Evolutionary conservation across 2,888 invertebrate species (phyloP).

Genomic region (Apamea crenata): DNA sequence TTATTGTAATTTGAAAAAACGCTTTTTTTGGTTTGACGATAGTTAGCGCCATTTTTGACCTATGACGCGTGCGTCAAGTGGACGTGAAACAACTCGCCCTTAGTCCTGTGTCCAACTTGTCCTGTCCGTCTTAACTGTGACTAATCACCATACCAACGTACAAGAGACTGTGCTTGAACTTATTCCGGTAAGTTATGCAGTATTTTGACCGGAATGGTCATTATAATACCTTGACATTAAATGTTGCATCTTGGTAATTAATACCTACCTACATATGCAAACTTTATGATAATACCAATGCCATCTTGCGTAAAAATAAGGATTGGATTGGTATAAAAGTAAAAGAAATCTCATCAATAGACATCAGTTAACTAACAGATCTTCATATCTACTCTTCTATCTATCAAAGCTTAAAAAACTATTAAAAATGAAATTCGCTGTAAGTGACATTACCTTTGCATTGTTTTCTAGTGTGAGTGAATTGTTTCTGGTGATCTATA

Average conservation of each 20-base stretch:
- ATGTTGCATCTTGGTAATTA: no score
- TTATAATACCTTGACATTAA: not conserved
- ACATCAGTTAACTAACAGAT: constrained; percentile 70
- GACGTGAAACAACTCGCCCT: no score
- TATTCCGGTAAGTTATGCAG: not conserved
- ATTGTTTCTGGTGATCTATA: constrained; percentile 2
- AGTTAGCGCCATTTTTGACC: no score
- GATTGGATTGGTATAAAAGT: constrained; percentile 75
- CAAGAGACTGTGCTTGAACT: not conserved
- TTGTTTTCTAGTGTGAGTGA: constrained; percentile 5
- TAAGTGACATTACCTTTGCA: constrained; percentile 67
- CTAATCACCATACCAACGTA: no score
- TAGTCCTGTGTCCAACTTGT: no score
- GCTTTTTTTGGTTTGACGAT: no score
- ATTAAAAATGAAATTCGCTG: constrained; percentile 79
- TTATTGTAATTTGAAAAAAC: no score
- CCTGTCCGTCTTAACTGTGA: no score
- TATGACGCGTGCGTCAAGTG: no score
- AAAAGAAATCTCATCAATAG: constrained; percentile 57
- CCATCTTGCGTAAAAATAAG: constrained; percentile 76
- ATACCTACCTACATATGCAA: no score
- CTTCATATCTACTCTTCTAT: constrained; percentile 26
- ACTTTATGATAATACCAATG: constrained; percentile 78
- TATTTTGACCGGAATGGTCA: no score
- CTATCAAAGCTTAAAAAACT: constrained; percentile 2